Percentiles rank a stretch among this genome's conserved stretches.
Evolutionary conservation across 2,888 invertebrate genomes (phyloP).

Genomic region (Trachelus tabidus): DNA sequence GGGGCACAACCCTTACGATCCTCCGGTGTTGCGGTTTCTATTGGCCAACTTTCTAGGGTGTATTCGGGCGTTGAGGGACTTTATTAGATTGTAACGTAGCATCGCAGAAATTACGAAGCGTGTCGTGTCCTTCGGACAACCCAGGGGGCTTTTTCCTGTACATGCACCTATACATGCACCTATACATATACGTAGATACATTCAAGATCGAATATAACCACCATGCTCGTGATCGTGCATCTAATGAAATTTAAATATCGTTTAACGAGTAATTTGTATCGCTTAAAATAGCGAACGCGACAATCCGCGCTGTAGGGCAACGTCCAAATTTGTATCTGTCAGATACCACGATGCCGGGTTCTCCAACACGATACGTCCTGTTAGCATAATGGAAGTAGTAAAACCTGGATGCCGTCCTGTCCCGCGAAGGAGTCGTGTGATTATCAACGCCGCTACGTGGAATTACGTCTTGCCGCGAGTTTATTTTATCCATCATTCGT

Average conservation of each 20-base stretch:
- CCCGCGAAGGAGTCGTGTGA: not conserved
- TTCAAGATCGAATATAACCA: not conserved
- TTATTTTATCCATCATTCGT: slow-evolving; percentile 38
- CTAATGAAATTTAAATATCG: not conserved
- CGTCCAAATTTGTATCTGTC: not conserved
- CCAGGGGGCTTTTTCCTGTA: not conserved
- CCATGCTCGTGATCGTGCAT: not conserved
- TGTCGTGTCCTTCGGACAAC: not conserved
- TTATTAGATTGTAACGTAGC: slow-evolving; percentile 11
- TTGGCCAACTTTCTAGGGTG: slow-evolving; percentile 12
- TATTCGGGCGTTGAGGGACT: slow-evolving; percentile 11
- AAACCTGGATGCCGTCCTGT: not conserved
- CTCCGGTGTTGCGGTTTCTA: slow-evolving; percentile 9
- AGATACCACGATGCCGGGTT: not conserved
- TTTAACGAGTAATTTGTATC: not conserved
- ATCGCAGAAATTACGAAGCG: slow-evolving; percentile 1
- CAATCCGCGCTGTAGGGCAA: not conserved
- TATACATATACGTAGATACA: not conserved
- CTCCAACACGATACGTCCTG: not conserved
- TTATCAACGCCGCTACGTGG: slow-evolving; percentile 28
- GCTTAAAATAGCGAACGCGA: not conserved
- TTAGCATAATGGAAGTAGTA: slow-evolving; percentile 10
- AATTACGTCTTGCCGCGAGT: slow-evolving; percentile 35
- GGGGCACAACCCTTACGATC: not conserved
- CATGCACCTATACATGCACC: not conserved